Percentiles rank a stretch among this genome's conserved stretches.
phyloP scores from a whole-genome alignment of 1,140 invertebrate species.

The Cydia fagiglandana region DNA sequence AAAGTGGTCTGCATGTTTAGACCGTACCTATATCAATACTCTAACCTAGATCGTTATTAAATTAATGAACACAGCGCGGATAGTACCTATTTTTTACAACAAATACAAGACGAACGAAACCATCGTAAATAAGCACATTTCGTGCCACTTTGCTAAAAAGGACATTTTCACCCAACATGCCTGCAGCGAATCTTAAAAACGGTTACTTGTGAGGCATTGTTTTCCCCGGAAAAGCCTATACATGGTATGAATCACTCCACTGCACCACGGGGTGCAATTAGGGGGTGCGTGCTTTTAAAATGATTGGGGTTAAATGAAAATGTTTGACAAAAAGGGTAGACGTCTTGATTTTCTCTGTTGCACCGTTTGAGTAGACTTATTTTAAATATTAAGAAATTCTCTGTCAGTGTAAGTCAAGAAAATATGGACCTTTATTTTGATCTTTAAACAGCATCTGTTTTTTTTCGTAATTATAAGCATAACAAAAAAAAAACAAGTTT shows the following conservation, averaged over 20 bases:
- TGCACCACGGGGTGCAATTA: conserved; percentile 16
- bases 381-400: not conserved
- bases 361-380: conserved; percentile 6
- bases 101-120: too few relatives aligned
- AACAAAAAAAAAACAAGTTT: too few relatives aligned
- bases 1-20: too few relatives aligned
- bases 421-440: not conserved
- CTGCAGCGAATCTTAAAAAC: conserved; percentile 15
- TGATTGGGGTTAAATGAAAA: conserved; percentile 26
- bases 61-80: too few relatives aligned
- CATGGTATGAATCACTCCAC: conserved; percentile 20
- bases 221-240: conserved; percentile 26
- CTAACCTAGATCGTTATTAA: too few relatives aligned
- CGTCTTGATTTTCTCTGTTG: conserved; percentile 15
- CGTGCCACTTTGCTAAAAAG: not conserved
- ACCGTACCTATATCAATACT: too few relatives aligned
- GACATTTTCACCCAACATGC: conserved; percentile 10
- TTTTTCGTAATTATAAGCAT: too few relatives aligned
- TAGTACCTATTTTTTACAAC: too few relatives aligned
- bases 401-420: not conserved
- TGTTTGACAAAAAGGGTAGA: conserved; percentile 25
- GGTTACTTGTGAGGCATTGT: conserved; percentile 18
- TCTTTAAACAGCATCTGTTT: not conserved
- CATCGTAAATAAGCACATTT: too few relatives aligned
- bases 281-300: conserved; percentile 24